phyloP scores from a whole-genome alignment of 2,888 invertebrate genomes.

The Gasteruption jaculator region DNA sequence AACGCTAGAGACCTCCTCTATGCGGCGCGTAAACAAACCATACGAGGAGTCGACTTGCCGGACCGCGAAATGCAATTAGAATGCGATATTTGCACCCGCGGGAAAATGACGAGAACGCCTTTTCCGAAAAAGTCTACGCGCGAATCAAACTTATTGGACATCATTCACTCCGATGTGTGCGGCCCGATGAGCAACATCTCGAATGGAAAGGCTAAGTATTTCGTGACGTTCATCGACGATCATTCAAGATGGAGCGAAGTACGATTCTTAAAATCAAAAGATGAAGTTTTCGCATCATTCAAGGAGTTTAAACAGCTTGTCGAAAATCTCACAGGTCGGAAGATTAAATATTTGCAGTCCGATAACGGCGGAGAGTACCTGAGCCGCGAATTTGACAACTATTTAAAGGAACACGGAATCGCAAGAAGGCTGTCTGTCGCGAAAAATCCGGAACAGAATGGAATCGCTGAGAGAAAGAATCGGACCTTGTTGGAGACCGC shows the following conservation, averaged over 20 bases:
- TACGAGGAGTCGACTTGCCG: slow-evolving; percentile 8
- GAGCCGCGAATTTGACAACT: slow-evolving; percentile 19
- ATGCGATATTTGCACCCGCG: slow-evolving; percentile 15
- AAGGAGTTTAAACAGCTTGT: slow-evolving; percentile 17
- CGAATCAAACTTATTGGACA: slow-evolving; percentile 15
- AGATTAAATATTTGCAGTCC: slow-evolving; percentile 17
- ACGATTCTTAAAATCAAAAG: slow-evolving; percentile 22
- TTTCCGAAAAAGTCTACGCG: slow-evolving; percentile 11
- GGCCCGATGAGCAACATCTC: slow-evolving; percentile 25
- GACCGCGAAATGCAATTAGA: background rate
- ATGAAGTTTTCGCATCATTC: slow-evolving; percentile 18
- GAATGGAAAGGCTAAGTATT: slow-evolving; percentile 23
- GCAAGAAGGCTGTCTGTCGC: slow-evolving; percentile 26
- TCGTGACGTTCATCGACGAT: slow-evolving; percentile 31
- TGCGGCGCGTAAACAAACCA: background rate
- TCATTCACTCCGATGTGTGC: slow-evolving; percentile 28
- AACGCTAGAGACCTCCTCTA: slow-evolving; percentile 15
- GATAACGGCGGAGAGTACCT: slow-evolving; percentile 20
- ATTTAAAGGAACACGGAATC: slow-evolving; percentile 28
- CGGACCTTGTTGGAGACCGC: slow-evolving; percentile 32
- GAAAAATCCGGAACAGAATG: slow-evolving; percentile 36
- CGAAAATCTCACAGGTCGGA: slow-evolving; percentile 20
- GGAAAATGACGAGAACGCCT: slow-evolving; percentile 14
- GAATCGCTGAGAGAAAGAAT: slow-evolving; percentile 36
- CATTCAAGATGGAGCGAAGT: slow-evolving; percentile 26